Percentiles rank a stretch among this genome's conserved stretches.
Evolutionary conservation across 2,113 vertebrate genomes (phyloP).

Genomic region (Muscicapa adusta): DNA sequence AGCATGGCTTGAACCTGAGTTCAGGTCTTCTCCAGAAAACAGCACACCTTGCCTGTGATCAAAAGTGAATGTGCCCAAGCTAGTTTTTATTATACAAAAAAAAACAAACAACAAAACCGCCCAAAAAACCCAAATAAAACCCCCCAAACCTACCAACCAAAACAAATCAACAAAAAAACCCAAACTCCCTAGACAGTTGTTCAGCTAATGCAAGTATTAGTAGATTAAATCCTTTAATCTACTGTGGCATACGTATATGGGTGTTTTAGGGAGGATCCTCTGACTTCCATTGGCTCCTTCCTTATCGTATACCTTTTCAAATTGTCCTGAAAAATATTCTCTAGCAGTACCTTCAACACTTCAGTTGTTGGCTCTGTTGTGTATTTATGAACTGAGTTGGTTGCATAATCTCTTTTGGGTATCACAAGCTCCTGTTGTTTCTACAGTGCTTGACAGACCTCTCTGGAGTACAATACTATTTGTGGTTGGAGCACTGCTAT

Average conservation of each 20-base stretch:
- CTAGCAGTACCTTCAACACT: neutral
- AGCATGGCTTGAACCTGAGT: neutral
- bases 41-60: neutral
- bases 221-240: neutral
- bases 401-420: neutral
- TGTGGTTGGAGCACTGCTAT: neutral
- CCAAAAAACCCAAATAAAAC: accelerated
- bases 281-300: neutral
- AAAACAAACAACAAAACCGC: accelerated
- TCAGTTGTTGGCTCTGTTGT: neutral
- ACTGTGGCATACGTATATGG: neutral
- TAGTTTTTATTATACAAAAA: neutral
- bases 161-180: neutral
- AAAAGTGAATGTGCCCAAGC: neutral
- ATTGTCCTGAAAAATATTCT: neutral
- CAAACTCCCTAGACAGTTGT: neutral
- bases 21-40: neutral
- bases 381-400: neutral
- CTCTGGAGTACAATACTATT: neutral
- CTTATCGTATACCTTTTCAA: neutral
- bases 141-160: neutral
- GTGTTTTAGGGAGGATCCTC: neutral
- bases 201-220: neutral
- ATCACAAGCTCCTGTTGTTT: neutral
- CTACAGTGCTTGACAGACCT: neutral